These are phyloP conservation scores for Silurus glanis DNA, from an alignment of 2,113 vertebrate species.

Conservation along the genomic window DNA sequence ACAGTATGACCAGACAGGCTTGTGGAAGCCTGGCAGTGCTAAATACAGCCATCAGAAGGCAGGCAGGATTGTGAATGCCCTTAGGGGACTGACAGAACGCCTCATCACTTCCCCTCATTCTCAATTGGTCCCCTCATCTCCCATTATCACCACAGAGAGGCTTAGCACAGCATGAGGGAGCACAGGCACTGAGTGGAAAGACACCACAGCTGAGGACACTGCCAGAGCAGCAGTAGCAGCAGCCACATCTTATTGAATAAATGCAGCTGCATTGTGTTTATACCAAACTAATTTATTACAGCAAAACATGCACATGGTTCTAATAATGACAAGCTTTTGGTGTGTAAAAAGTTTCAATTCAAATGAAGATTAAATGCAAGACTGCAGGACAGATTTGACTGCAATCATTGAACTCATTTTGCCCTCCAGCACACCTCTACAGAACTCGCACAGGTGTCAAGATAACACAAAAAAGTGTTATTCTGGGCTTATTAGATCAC, in stretches of 20 bases:
- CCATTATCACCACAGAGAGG: slow-evolving; percentile 70
- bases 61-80: slow-evolving; percentile 38
- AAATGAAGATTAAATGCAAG: not conserved
- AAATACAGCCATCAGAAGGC: slow-evolving; percentile 61
- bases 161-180: slow-evolving; percentile 65
- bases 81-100: slow-evolving; percentile 58
- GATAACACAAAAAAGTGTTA: not conserved
- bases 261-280: slow-evolving; percentile 4
- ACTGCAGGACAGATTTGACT: not conserved
- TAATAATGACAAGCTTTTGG: too few species aligned
- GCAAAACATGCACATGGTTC: not conserved
- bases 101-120: slow-evolving; percentile 62
- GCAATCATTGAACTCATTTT: not conserved
- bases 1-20: slow-evolving; percentile 26
- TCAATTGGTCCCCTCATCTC: slow-evolving; percentile 67
- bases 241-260: slow-evolving; percentile 52
- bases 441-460: not conserved
- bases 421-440: not conserved
- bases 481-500: not conserved
- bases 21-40: slow-evolving; percentile 58
- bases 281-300: not conserved
- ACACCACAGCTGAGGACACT: slow-evolving; percentile 52
- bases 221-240: slow-evolving; percentile 54
- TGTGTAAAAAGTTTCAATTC: not conserved
- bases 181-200: slow-evolving; percentile 68